Conservation (phyloP, 2,888 invertebrate genomes). For the Acanthosoma haemorrhoidale region DNA sequence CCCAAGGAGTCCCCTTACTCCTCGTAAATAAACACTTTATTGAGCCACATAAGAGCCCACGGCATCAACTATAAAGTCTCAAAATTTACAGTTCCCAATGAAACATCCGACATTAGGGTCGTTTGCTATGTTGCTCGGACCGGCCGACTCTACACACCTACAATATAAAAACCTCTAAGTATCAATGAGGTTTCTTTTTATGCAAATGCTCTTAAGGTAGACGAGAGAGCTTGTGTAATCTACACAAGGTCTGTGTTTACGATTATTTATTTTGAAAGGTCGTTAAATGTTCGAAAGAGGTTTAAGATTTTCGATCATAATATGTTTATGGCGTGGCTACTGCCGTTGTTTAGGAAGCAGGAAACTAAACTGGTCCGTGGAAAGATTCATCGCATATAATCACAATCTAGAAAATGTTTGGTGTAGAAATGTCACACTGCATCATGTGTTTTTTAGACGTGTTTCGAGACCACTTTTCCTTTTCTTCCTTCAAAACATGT, state of each 20-base stretch:
- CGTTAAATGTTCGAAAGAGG: background rate
- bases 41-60: background rate
- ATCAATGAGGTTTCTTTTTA: slow-evolving; percentile 1
- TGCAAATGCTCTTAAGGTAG: background rate
- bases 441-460: no score
- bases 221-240: background rate
- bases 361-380: background rate
- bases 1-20: background rate
- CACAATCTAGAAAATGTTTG: no score
- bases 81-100: slow-evolving; percentile 18
- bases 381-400: background rate
- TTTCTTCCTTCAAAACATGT: no score
- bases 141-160: background rate
- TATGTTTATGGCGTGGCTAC: background rate
- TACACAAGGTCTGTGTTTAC: background rate
- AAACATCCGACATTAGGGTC: slow-evolving; percentile 17
- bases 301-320: background rate
- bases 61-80: background rate
- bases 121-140: slow-evolving; percentile 6
- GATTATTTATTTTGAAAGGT: background rate
- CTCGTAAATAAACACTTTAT: slow-evolving; percentile 12
- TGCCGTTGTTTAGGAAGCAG: background rate
- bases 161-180: background rate
- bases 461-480: no score
- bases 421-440: no score